Evolutionary conservation across 2,888 invertebrate genomes (phyloP), one percentile per base, ranked within the genome.

Genomic region (Netelia virgata): DNA sequence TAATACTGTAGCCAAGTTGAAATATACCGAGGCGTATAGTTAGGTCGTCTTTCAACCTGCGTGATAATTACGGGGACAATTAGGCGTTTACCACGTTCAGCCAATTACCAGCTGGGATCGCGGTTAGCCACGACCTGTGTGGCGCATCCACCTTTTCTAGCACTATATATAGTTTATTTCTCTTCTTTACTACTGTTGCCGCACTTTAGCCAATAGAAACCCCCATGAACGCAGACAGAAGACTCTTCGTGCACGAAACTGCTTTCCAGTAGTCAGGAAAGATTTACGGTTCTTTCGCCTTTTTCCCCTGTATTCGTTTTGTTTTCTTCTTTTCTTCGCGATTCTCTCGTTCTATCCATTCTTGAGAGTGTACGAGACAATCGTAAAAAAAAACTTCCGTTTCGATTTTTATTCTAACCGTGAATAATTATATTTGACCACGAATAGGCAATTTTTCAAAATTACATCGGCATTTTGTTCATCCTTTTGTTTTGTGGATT

Each of bases 71-170:
- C 83, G 63, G 74, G 61, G 57, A 83, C 83, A 83, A 83, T 83
- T 83, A 83, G 83, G 83, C 83, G 83, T 89, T 90, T 88, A 87
- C 90, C 86, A 84, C 88, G 88, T 89, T 89, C 87, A 85, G 87
- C 90, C 90, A 88, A 90, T 89, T 90, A 90, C 83, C 50, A 43
- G 23, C 69, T 64, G 47, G 68, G 43, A 50, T 61, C 77, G 78
- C 63, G 74, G 74, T 78, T 87, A 87, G 87, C 82, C 86, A 84
- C 89, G 86, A 89, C 87, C 86, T 89, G 89, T 89, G 88, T 88
- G 89, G 90, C 88, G 81, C 87, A 85, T 83, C 79, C 84, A 66
- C 66, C 79, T 82, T 10, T 47, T 14, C 47, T 57, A 57, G 3
- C 16, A 10, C n/a, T 18, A 18, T 57, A 57, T 57, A 18, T 57